A percentile compares a stretch with the other conserved stretches of the same genome.
phyloP scores from a whole-genome alignment of 2,113 vertebrate species.

The Brachypodius melanocephalos region DNA sequence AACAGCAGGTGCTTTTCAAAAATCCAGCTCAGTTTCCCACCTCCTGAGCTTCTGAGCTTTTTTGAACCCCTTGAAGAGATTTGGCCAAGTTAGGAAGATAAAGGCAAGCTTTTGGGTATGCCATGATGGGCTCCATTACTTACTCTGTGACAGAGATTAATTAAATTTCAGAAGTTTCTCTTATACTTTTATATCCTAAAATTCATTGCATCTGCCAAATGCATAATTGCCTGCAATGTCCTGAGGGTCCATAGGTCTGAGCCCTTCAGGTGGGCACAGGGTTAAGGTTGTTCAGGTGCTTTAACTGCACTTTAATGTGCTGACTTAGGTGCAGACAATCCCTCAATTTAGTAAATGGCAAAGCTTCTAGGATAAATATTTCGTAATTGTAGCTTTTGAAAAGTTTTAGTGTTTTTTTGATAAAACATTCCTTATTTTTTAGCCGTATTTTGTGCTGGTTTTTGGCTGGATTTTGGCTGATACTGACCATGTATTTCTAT shows the following conservation, averaged over 20 bases:
- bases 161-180: background rate
- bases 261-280: background rate
- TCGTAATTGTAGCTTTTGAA: background rate
- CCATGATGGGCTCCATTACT: rapidly evolving
- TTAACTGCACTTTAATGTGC: rapidly evolving
- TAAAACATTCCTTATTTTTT: background rate
- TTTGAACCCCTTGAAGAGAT: background rate
- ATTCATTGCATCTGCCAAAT: background rate
- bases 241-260: background rate
- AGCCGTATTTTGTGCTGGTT: background rate
- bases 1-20: background rate
- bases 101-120: background rate
- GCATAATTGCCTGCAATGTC: rapidly evolving
- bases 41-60: background rate
- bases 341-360: background rate
- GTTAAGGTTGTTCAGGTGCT: background rate
- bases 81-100: background rate
- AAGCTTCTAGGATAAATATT: rapidly evolving
- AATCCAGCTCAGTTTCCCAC: background rate
- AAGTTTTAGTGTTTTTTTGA: background rate
- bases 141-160: background rate
- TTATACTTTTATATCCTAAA: background rate
- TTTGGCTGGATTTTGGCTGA: background rate
- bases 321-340: background rate
- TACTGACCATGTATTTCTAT: background rate